Percentiles rank a stretch among this genome's conserved stretches.
Evolutionary conservation across 1,140 invertebrate genomes (phyloP).

Genomic region (Ruditapes philippinarum): DNA sequence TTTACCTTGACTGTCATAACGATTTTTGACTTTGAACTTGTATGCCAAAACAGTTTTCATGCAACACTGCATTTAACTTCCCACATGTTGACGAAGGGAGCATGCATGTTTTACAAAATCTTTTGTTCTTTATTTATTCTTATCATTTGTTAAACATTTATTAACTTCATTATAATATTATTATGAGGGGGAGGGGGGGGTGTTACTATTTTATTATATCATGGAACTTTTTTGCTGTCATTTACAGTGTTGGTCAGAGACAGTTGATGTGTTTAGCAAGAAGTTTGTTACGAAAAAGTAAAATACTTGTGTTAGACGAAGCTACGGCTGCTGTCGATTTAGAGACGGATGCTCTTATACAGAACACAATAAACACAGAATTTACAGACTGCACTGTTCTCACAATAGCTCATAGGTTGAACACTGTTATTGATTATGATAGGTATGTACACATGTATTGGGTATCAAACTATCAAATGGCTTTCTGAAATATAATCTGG

Average conservation of each 20-base stretch:
- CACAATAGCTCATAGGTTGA: constrained; percentile 87
- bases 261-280: constrained; percentile 88
- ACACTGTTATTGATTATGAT: constrained; percentile 87
- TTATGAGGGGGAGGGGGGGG: too few relatives aligned
- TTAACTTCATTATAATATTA: too few relatives aligned
- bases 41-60: too few relatives aligned
- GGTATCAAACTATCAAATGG: neutral
- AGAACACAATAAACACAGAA: constrained; percentile 84
- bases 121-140: too few relatives aligned
- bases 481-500: neutral
- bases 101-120: too few relatives aligned
- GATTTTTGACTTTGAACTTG: too few relatives aligned
- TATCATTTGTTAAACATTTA: too few relatives aligned
- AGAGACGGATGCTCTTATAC: constrained; percentile 86
- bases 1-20: too few relatives aligned
- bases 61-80: too few relatives aligned
- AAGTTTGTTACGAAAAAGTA: constrained; percentile 88
- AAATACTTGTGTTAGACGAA: constrained; percentile 92
- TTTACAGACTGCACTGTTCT: constrained; percentile 86
- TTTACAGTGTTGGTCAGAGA: constrained; percentile 88
- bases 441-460: constrained; percentile 67
- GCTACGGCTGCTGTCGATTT: constrained; percentile 86
- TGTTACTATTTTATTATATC: too few relatives aligned
- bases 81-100: too few relatives aligned
- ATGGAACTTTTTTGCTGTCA: too few relatives aligned